Percentiles rank a stretch among this genome's conserved stretches.
These are phyloP conservation scores for Drosophila sucinea DNA, from an alignment of 1,140 invertebrate genomes.

Conservation along the genomic window DNA sequence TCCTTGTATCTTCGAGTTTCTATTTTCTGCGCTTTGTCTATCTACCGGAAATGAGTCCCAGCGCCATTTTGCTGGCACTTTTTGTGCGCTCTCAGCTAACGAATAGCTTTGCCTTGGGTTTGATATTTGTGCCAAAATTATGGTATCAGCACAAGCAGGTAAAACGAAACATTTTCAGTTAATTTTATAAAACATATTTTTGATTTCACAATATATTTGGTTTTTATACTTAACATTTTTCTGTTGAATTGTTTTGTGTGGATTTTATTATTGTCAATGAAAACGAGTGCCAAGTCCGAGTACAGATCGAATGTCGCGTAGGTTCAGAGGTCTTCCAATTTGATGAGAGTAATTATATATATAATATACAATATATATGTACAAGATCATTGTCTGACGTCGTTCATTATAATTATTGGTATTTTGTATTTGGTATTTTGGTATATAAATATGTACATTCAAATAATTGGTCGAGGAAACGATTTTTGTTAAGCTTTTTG, in stretches of 20 bases:
- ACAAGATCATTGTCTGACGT: slow-evolving; percentile 39
- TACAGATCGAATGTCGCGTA: slow-evolving; percentile 3
- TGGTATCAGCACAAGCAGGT: slow-evolving; percentile 89
- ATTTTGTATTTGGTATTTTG: slow-evolving; percentile 63
- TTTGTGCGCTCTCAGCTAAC: slow-evolving; percentile 91
- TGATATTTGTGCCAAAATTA: slow-evolving; percentile 91
- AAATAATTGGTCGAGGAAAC: slow-evolving; percentile 70
- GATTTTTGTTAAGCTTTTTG: slow-evolving; percentile 77
- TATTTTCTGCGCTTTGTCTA: slow-evolving; percentile 87
- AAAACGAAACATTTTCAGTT: slow-evolving; percentile 43
- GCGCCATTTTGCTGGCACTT: slow-evolving; percentile 87
- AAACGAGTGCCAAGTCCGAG: slow-evolving; percentile 8
- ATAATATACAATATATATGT: slow-evolving; percentile 7
- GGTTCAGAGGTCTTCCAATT: slow-evolving; percentile 8
- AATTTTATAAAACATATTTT: slow-evolving; percentile 1
- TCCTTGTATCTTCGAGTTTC: slow-evolving; percentile 88
- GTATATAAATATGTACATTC: background rate
- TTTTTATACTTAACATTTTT: slow-evolving; percentile 16
- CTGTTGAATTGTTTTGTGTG: slow-evolving; percentile 23
- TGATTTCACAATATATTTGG: slow-evolving; percentile 2
- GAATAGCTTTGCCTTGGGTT: slow-evolving; percentile 88
- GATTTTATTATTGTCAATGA: slow-evolving; percentile 39
- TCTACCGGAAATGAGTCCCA: slow-evolving; percentile 87
- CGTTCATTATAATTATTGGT: slow-evolving; percentile 24
- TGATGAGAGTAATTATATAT: slow-evolving; percentile 21